Evolutionary conservation across 2,113 vertebrate species (phyloP), one percentile per base, ranked within the genome.

Genomic region (Mesembrinibis cayennensis): DNA sequence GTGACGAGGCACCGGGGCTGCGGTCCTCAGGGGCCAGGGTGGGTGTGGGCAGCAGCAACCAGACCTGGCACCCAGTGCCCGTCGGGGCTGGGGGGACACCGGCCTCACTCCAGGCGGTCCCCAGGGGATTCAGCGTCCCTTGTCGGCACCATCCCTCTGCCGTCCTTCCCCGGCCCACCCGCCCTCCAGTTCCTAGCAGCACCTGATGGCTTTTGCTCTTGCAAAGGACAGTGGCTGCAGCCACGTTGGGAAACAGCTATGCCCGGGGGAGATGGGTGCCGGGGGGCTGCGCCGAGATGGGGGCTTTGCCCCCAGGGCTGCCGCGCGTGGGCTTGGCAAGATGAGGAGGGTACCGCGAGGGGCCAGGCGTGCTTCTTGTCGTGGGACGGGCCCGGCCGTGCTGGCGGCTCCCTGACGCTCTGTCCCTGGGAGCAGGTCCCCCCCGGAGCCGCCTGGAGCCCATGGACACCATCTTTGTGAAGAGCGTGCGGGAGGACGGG

Each of bases 381-480:
- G 1, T 36, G 45, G 47, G 29, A 14, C 1, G 45, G 30, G 20
- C 38, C 38, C 1, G 30, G 34, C n/a, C 0, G 29, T n/a, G 87
- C 92, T 66, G 62, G 70, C 78, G 16, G 66, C 89, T 58, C 55
- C 26, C 53, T 65, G 80, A 84, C 4, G 0, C 17, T 49, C 29
- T 92, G 63, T 90, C 36, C 82, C 38, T 4, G 1, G 19, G 14
- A 13, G 40, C 91, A 97, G 97, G 93, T 11, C 52, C 96, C 83
- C 58, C 96, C 9, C 96, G 69, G 94, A 99, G 98, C 95, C 98
- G 98, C 8, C 97, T 99, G 98, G 99, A 99, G 98, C 99, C 99
- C 29, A 99, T 99, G 99, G 99, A 99, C 96, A 99, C 99, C 97
- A 99, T 99, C 97, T 99, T 99, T 85, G 99, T 99, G 82, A 99